Conservation (phyloP, 2,888 invertebrate species). For the Aproaerema taeniolella region DNA sequence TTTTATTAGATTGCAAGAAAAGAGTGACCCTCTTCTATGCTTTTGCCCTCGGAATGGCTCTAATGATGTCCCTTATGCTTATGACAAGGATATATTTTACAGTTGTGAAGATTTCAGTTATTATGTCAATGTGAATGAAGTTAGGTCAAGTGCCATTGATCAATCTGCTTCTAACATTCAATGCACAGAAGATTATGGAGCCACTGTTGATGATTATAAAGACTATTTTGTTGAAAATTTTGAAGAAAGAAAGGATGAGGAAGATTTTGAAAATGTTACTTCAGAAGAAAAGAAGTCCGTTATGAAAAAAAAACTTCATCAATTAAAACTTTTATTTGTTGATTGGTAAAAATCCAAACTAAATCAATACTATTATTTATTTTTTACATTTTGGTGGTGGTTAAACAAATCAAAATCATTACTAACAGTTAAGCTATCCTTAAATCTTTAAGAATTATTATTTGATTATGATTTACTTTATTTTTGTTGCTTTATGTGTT, state of each 20-base stretch:
- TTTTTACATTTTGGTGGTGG: slow-evolving; percentile 38
- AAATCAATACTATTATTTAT: too few species aligned
- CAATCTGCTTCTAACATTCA: too few species aligned
- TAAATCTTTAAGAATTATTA: too few species aligned
- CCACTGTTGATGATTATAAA: slow-evolving; percentile 5
- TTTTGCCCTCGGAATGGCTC: slow-evolving; percentile 39
- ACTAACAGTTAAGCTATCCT: too few species aligned
- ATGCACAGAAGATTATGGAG: too few species aligned
- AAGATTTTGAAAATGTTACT: slow-evolving; percentile 4
- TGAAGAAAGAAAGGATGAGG: slow-evolving; percentile 11
- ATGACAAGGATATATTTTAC: slow-evolving; percentile 26
- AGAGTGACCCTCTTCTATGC: slow-evolving; percentile 39
- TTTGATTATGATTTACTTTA: slow-evolving; percentile 34
- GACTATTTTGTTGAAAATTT: slow-evolving; percentile 23
- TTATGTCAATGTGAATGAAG: slow-evolving; percentile 21
- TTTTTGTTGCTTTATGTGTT: slow-evolving; percentile 68
- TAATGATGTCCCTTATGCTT: slow-evolving; percentile 12
- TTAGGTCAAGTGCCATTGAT: neutral
- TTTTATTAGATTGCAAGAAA: slow-evolving; percentile 40
- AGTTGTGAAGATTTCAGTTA: slow-evolving; percentile 42
- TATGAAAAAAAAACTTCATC: slow-evolving; percentile 40
- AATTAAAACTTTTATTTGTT: slow-evolving; percentile 37
- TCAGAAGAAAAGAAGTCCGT: slow-evolving; percentile 15
- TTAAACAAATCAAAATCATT: too few species aligned
- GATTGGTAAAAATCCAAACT: slow-evolving; percentile 33